Evolutionary conservation across 1,140 invertebrate species (phyloP).

Genomic region (Charaxes varanes): DNA sequence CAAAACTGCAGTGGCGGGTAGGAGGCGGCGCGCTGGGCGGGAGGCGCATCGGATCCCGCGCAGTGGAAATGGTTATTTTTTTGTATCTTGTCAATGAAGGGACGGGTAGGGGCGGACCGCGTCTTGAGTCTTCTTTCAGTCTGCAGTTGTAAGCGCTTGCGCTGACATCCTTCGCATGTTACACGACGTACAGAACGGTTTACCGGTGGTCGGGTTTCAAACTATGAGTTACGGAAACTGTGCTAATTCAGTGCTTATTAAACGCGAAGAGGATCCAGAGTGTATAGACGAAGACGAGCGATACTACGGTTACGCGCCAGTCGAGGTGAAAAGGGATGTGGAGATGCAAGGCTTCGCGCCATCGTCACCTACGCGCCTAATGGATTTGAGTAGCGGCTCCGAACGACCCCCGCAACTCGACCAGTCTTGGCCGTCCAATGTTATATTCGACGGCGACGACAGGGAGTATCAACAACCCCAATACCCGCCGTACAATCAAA

Average conservation of each 20-base stretch:
- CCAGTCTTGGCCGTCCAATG: constrained; percentile 38
- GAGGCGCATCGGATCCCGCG: constrained; percentile 39
- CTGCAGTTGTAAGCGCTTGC: constrained; percentile 35
- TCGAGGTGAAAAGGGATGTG: constrained; percentile 46
- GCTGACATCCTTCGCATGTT: constrained; percentile 35
- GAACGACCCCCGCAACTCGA: constrained; percentile 35
- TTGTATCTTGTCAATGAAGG: constrained; percentile 70
- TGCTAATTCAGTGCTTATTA: constrained; percentile 53
- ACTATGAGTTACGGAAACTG: constrained; percentile 60
- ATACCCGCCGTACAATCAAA: constrained; percentile 41
- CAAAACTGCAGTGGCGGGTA: constrained; percentile 19
- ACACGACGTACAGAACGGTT: constrained; percentile 20
- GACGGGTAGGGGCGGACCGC: constrained; percentile 53
- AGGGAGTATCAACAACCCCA: constrained; percentile 43
- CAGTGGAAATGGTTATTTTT: constrained; percentile 58
- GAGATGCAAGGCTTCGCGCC: constrained; percentile 46
- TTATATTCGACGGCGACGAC: constrained; percentile 42
- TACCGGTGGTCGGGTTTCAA: constrained; percentile 18
- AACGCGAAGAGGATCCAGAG: constrained; percentile 53
- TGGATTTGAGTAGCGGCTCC: constrained; percentile 58
- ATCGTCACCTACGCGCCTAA: constrained; percentile 57
- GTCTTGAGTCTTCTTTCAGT: constrained; percentile 36
- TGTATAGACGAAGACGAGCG: constrained; percentile 51
- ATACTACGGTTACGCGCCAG: constrained; percentile 47
- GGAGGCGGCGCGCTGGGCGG: constrained; percentile 54